A percentile compares a stretch with the other conserved stretches of the same genome.
Evolutionary conservation across 2,888 invertebrate genomes (phyloP).

Genomic region (Corythucha ciliata): DNA sequence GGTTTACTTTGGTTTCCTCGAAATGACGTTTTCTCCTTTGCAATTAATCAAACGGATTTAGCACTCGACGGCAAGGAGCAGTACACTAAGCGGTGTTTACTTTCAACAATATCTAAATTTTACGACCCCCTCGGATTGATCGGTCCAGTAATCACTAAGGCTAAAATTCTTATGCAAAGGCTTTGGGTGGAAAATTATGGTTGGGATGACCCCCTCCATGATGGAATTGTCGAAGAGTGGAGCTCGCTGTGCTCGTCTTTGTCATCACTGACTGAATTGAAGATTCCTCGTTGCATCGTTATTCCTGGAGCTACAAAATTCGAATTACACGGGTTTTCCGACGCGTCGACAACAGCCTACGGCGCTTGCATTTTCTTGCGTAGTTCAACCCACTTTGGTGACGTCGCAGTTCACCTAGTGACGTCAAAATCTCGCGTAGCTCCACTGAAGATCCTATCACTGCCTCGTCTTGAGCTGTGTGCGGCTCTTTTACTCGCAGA

Average conservation of each 20-base stretch:
- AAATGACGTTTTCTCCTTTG: slow-evolving; percentile 23
- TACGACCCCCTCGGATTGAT: slow-evolving; percentile 35
- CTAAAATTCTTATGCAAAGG: slow-evolving; percentile 32
- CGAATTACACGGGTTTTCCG: slow-evolving; percentile 27
- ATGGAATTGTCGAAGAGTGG: not conserved
- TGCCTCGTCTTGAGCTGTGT: slow-evolving; percentile 27
- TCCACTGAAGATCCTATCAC: slow-evolving; percentile 22
- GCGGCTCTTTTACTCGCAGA: slow-evolving; percentile 26
- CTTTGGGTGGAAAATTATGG: slow-evolving; percentile 29
- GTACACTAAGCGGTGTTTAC: slow-evolving; percentile 31
- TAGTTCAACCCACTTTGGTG: not conserved
- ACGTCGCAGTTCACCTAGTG: slow-evolving; percentile 5
- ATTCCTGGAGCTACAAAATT: not conserved
- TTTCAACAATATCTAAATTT: slow-evolving; percentile 30
- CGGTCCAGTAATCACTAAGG: slow-evolving; percentile 31
- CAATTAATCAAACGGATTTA: no score
- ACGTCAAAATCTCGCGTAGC: slow-evolving; percentile 25
- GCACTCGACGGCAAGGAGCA: no score
- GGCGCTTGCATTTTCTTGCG: not conserved
- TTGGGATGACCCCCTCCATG: slow-evolving; percentile 33
- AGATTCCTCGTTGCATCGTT: not conserved
- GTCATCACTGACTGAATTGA: not conserved
- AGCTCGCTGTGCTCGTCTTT: not conserved
- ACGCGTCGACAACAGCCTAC: slow-evolving; percentile 25
- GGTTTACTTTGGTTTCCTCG: slow-evolving; percentile 27